These are phyloP conservation scores for Aphidius gifuensis DNA, from an alignment of 1,140 invertebrate species.

Conservation along the genomic window DNA sequence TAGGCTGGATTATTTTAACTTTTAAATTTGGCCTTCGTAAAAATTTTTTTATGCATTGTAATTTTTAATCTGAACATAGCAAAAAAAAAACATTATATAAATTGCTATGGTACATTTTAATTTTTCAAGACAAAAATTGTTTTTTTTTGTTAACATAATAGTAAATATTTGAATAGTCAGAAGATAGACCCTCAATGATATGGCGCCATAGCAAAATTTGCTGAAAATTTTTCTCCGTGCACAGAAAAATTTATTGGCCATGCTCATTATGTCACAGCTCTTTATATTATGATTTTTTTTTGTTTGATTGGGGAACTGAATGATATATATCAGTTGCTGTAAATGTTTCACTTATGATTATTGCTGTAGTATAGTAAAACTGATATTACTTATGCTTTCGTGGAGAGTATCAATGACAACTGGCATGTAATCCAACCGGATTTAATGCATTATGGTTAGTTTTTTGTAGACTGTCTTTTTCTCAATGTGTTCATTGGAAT, in stretches of 20 bases:
- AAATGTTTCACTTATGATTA: constrained; percentile 15
- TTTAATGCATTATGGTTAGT: constrained; percentile 31
- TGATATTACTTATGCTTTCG: constrained; percentile 33
- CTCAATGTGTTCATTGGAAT: constrained; percentile 34
- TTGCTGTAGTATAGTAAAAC: constrained; percentile 22
- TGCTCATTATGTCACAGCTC: constrained; percentile 24
- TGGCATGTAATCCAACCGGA: constrained; percentile 26
- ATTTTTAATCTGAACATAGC: no score
- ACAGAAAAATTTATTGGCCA: constrained; percentile 24
- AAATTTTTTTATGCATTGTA: no score
- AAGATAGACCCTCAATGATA: no score
- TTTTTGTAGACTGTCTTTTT: constrained; percentile 36
- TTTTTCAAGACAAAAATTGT: no score
- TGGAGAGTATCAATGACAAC: constrained; percentile 29
- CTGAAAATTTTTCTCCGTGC: no score
- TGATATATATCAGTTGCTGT: constrained; percentile 30
- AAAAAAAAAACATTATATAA: no score
- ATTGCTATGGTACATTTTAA: no score
- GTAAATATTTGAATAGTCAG: no score
- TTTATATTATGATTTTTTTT: constrained; percentile 32
- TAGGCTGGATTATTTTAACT: no score
- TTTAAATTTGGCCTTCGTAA: no score
- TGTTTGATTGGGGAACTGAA: constrained; percentile 31
- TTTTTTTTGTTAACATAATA: no score
- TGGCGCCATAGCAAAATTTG: no score